Conservation (phyloP, 2,113 vertebrate species). For the Excalfactoria chinensis region DNA sequence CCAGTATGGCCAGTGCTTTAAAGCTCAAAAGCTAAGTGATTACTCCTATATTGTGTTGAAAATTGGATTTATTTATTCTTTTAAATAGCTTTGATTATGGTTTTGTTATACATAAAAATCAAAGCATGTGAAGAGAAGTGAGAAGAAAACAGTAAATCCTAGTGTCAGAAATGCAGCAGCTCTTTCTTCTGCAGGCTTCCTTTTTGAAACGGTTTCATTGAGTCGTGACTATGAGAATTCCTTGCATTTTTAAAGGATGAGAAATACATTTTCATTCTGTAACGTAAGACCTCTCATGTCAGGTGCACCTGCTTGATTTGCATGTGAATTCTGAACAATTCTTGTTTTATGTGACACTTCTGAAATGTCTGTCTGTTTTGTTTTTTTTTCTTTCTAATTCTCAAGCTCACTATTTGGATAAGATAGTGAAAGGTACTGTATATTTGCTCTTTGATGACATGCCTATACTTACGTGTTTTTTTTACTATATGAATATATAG, state of each 20-base stretch:
- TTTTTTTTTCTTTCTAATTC: slow-evolving; percentile 77
- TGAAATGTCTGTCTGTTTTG: slow-evolving; percentile 87
- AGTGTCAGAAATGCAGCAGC: not conserved
- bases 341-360: slow-evolving; percentile 81
- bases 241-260: slow-evolving; percentile 62
- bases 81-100: not conserved
- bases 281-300: slow-evolving; percentile 65
- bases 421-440: slow-evolving; percentile 99
- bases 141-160: not conserved
- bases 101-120: not conserved
- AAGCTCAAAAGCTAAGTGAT: slow-evolving; percentile 13
- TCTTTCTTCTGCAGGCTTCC: not conserved
- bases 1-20: not conserved
- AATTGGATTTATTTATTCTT: not conserved
- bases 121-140: not conserved
- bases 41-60: not conserved
- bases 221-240: not conserved
- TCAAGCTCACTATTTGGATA: slow-evolving; percentile 99
- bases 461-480: slow-evolving; percentile 63
- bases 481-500: slow-evolving; percentile 52
- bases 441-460: slow-evolving; percentile 79
- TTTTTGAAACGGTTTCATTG: slow-evolving; percentile 28
- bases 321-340: slow-evolving; percentile 81
- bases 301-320: slow-evolving; percentile 76
- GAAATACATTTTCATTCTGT: slow-evolving; percentile 69